Conservation (phyloP, 1,140 invertebrate species). For the Probaryconus sp. region DNA sequence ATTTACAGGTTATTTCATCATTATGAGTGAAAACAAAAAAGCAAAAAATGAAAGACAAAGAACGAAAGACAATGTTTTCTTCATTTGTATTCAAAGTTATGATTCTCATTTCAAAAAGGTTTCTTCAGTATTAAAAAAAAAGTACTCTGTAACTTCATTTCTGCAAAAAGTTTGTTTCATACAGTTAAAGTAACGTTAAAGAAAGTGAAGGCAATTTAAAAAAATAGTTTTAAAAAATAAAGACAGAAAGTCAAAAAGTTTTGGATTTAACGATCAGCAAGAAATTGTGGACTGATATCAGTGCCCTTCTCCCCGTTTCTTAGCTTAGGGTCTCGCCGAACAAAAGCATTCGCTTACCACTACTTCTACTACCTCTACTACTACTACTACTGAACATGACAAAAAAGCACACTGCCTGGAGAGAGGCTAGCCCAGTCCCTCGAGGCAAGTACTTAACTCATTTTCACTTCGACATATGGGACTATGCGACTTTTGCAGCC, state of each 20-base stretch:
- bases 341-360: constrained; percentile 79
- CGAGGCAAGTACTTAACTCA: constrained; percentile 78
- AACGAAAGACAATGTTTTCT: too few relatives aligned
- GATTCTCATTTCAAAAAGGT: too few relatives aligned
- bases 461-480: constrained; percentile 71
- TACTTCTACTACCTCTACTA: constrained; percentile 77
- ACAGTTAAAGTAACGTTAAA: constrained; percentile 5
- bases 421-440: constrained; percentile 78
- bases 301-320: constrained; percentile 79
- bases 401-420: constrained; percentile 78
- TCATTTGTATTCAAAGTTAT: too few relatives aligned
- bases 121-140: too few relatives aligned
- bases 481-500: constrained; percentile 73
- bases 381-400: constrained; percentile 79
- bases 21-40: constrained; percentile 12
- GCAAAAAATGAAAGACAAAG: too few relatives aligned
- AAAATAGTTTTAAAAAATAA: constrained; percentile 42
- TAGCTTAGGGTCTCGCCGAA: constrained; percentile 79
- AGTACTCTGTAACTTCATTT: background rate
- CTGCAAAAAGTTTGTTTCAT: background rate
- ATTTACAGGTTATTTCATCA: constrained; percentile 38
- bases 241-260: constrained; percentile 44
- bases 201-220: constrained; percentile 19
- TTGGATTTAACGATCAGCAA: constrained; percentile 63
- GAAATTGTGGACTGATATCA: constrained; percentile 76